Percentiles rank a stretch among this genome's conserved stretches.
Conservation (phyloP, 2,113 vertebrate species). For the Emydocephalus ijimae region DNA sequence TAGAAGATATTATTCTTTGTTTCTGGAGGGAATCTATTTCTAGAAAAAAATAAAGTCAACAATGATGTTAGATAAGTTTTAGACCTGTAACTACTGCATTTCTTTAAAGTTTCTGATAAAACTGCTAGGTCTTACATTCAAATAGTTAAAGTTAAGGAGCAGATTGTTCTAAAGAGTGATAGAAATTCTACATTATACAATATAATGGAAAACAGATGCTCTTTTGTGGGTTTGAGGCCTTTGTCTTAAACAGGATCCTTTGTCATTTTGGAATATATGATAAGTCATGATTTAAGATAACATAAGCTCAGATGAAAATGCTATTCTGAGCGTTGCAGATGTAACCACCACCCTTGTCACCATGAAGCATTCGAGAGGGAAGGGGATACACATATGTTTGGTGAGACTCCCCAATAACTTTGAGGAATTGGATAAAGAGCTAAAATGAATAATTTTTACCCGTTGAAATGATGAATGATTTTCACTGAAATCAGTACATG, state of each 20-base stretch:
- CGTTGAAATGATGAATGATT: too few relatives aligned
- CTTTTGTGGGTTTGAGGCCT: not conserved
- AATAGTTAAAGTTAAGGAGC: not conserved
- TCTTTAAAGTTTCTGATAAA: conserved; percentile 20
- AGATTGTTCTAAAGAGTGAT: not conserved
- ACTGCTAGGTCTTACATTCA: conserved; percentile 22
- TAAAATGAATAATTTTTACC: too few relatives aligned
- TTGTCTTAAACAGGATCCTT: not conserved
- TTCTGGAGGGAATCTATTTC: conserved; percentile 34
- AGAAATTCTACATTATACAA: not conserved
- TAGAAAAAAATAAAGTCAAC: conserved; percentile 21
- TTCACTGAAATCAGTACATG: too few relatives aligned
- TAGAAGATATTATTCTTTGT: conserved; percentile 26
- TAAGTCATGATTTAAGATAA: not conserved
- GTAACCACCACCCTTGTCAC: too few relatives aligned
- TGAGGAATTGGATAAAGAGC: not conserved
- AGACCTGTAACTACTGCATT: conserved; percentile 17
- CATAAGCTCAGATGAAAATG: not conserved
- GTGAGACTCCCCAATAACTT: not conserved
- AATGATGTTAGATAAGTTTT: conserved; percentile 16
- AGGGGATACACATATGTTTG: not conserved
- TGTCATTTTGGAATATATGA: not conserved
- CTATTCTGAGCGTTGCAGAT: not conserved
- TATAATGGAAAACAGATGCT: not conserved
- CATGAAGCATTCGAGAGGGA: not conserved